Evolutionary conservation across 1,140 invertebrate genomes (phyloP), one percentile per base, ranked within the genome.

Genomic region (Lepidurus apus): DNA sequence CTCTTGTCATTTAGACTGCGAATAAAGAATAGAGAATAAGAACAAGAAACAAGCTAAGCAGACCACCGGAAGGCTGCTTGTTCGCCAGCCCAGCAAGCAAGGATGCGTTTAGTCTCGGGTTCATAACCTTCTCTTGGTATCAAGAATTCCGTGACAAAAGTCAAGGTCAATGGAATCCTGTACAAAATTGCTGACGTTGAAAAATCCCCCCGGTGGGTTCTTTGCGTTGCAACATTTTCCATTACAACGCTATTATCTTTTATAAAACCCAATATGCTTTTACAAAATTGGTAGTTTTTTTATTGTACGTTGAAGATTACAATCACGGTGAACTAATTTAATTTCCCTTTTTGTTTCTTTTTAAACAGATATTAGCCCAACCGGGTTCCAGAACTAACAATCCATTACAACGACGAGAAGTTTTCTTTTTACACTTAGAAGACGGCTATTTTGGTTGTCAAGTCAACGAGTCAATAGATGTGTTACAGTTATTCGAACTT

Each of bases 361-460:
- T 65, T 3, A 34, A 34, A 34, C 34, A 65, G 53, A 65, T 65
- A 65, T 65, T 65, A 13, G 53, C 53, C 53, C 53, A 65, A 65
- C 21, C 53, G 53, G 53, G 53, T 17, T 65, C 13, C 53, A 65
- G 53, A 65, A n/a, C 53, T 13, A 65, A 34, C 34, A 34, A 65
- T 65, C 53, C 53, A n/a, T 65, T 65, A 65, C 89, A 90, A 84
- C 92, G 91, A 89, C 88, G 91, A 87, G 95, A 97, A 90, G 92
- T 97, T 86, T 97, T 98, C 88, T 95, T 97, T 88, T 89, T 98
- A 85, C 96, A 97, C 87, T 89, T 97, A 86, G 95, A 97, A 89
- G 95, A 97, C 88, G 95, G 95, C 82, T 97, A 95, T 87, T 98
- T 98, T 87, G 95, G 94, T 81, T 98, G 95, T 87, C 95, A 98